These are phyloP conservation scores for Pharmacophagus antenor DNA, from an alignment of 2,888 invertebrate species.

Conservation along the genomic window DNA sequence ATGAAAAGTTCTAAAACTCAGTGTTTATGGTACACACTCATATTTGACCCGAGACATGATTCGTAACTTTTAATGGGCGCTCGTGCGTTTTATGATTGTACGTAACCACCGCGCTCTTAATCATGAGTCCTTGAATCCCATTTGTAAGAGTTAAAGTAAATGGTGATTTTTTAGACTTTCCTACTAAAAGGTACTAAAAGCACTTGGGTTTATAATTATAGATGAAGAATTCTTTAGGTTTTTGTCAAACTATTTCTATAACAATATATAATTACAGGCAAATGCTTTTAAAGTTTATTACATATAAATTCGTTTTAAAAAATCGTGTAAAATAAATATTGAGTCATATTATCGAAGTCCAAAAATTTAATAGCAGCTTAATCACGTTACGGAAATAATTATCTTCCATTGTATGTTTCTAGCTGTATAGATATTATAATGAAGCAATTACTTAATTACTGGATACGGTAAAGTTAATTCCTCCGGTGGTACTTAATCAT, in stretches of 20 bases:
- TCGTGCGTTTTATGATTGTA: background rate
- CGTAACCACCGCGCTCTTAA: background rate
- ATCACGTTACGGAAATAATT: constrained; percentile 21
- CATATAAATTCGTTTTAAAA: too few species aligned
- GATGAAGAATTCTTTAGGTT: too few species aligned
- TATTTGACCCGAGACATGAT: background rate
- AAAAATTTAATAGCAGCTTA: constrained; percentile 12
- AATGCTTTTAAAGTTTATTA: too few species aligned
- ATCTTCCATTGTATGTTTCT: background rate
- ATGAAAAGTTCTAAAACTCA: background rate
- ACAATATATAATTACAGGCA: too few species aligned
- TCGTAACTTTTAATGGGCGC: background rate
- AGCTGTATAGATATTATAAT: constrained; percentile 19
- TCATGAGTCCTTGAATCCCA: too few species aligned
- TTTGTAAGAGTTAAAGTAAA: background rate
- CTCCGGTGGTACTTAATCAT: constrained; percentile 23
- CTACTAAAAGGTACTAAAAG: too few species aligned
- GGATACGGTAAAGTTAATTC: constrained; percentile 20
- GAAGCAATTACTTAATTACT: constrained; percentile 30
- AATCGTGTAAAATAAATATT: too few species aligned
- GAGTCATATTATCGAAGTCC: too few species aligned
- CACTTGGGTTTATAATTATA: too few species aligned
- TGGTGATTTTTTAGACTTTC: too few species aligned
- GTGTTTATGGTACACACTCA: background rate
- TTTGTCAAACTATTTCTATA: too few species aligned